These are phyloP conservation scores for Nannospalax galili DNA, from an alignment of 2,113 vertebrate genomes.

Conservation along the genomic window DNA sequence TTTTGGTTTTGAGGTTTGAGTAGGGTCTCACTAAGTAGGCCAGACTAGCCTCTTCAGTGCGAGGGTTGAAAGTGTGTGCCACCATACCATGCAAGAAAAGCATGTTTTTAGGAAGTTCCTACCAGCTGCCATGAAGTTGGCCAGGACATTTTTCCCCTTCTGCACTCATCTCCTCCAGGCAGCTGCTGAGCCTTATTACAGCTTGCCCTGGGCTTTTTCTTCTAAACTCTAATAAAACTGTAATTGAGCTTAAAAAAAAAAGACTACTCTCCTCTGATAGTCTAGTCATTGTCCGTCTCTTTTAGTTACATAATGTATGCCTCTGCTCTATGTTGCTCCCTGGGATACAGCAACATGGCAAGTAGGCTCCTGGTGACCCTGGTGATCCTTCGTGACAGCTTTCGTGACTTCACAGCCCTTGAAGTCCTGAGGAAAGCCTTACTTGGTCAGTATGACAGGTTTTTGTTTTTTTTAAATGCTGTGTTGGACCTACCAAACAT, in stretches of 20 bases:
- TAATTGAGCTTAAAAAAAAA: not conserved
- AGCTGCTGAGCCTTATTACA: not conserved
- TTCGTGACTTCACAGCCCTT: not conserved
- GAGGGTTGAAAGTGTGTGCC: not conserved
- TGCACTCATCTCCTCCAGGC: not conserved
- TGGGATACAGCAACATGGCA: not conserved
- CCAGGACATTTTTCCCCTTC: too few relatives aligned
- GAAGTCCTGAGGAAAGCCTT: not conserved
- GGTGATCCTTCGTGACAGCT: not conserved
- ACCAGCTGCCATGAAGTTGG: not conserved
- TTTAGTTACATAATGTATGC: not conserved
- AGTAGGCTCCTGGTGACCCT: not conserved
- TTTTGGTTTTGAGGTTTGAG: not conserved
- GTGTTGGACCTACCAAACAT: not conserved
- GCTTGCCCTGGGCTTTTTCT: not conserved
- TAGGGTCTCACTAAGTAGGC: not conserved
- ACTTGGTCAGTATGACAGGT: too few relatives aligned
- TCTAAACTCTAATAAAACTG: not conserved
- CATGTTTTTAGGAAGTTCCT: not conserved
- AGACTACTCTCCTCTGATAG: not conserved
- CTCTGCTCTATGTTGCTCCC: not conserved
- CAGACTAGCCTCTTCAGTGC: not conserved
- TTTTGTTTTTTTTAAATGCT: not conserved
- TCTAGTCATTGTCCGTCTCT: not conserved
- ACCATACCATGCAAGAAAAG: not conserved